Base-by-base conservation (phyloP, 2,797 vertebrate genomes). In the Scleropages formosus region DNA sequence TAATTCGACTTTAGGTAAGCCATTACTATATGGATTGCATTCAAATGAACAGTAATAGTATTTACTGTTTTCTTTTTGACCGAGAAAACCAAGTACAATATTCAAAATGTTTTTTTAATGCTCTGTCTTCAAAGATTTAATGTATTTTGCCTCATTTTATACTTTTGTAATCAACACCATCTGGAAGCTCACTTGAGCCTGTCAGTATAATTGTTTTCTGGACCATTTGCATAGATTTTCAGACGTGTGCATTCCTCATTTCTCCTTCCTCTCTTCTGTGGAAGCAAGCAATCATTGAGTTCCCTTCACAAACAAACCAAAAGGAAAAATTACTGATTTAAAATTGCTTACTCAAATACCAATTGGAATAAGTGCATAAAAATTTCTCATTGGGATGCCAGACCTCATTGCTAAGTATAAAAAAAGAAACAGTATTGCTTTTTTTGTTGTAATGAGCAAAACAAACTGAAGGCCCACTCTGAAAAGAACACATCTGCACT, bases 171-270 rank as follows among this genome's bases (percentile, higher is more conserved):
- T 44, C n/a, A 15, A 20, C n/a, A 12, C 26, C 60, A 56, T 53
- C 60, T 69, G 59, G 67, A 51, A 39, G 20, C 46, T 56, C n/a
- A 20, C 39, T 12, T 11, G 24, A 26, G 24, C 46, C 61, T 72
- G 47, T 63, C 75, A 72, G 22, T 16, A 6, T 49, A 71, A 72
- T 62, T 60, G 27, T n/a, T 58, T 59, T 58, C 24, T 58, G 15
- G 4, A 72, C 31, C n/a, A 61, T 60, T 61, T 46, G 39, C 10
- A 44, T 60, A 24, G 39, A 61, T 73, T 44, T 13, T 58, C 61
- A 31, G 24, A 60, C n/a, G 18, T 56, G 4, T 11, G 44, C 13
- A 61, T 73, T 22, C 53, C 18, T 73, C 56, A 13, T 47, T 44
- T 46, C 20, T 8, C 18, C 60, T 16, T 68, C 47, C 47, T 24